Conservation (phyloP, 1,140 invertebrate species). For the Hirudo medicinalis region DNA sequence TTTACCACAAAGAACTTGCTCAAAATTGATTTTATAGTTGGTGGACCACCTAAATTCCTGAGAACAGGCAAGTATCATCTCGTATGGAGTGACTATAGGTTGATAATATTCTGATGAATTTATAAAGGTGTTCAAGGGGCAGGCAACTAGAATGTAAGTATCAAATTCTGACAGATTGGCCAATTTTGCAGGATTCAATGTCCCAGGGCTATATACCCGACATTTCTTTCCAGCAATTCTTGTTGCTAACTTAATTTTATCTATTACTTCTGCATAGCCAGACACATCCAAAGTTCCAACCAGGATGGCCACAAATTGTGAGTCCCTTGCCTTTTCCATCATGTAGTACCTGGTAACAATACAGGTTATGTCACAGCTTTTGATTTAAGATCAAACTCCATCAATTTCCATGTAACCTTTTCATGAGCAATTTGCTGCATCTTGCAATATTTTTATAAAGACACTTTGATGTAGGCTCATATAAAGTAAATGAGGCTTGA, state of each 20-base stretch:
- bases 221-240: background rate
- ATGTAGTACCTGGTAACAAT: conserved; percentile 2
- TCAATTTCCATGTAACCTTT: no score
- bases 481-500: no score
- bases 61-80: background rate
- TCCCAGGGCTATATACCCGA: background rate
- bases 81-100: conserved; percentile 4
- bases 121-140: conserved; percentile 1
- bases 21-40: background rate
- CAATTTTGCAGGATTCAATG: conserved; percentile 11
- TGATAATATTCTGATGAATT: background rate
- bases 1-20: background rate
- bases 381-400: no score
- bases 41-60: background rate
- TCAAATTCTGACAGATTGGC: background rate
- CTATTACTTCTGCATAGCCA: background rate
- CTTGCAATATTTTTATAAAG: no score
- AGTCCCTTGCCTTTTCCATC: conserved; percentile 7
- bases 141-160: background rate
- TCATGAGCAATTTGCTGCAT: no score
- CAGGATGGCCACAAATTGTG: background rate
- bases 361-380: no score
- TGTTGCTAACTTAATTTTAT: background rate
- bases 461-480: no score
- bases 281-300: background rate